Conservation (phyloP, 2,888 invertebrate species). For the Lithophane leautieri region DNA sequence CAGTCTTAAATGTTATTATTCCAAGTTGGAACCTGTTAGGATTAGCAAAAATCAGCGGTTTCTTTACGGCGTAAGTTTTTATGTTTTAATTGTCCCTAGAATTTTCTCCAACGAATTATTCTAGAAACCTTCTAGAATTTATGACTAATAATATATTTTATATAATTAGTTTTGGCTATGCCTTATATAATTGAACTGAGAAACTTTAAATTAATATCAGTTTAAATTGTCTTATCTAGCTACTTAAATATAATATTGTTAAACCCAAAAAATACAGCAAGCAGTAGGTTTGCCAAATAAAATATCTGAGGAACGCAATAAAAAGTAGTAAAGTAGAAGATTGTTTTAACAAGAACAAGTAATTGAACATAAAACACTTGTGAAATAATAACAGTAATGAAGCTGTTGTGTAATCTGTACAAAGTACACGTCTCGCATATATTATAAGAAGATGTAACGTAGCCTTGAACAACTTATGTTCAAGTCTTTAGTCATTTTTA, state of each 20-base stretch:
- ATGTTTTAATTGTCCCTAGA: slow-evolving; percentile 7
- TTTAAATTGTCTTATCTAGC: not conserved
- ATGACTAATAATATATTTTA: not conserved
- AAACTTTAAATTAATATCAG: too few relatives aligned
- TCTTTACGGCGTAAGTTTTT: slow-evolving; percentile 14
- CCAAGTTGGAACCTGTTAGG: slow-evolving; percentile 4
- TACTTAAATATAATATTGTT: too few relatives aligned
- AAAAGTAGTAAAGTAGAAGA: too few relatives aligned
- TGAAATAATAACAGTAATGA: slow-evolving; percentile 58
- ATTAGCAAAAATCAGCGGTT: slow-evolving; percentile 15
- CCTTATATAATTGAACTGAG: not conserved
- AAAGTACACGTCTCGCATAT: slow-evolving; percentile 51
- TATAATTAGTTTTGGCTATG: too few relatives aligned
- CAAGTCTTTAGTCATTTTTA: slow-evolving; percentile 39
- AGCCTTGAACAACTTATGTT: slow-evolving; percentile 54
- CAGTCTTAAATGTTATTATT: slow-evolving; percentile 26
- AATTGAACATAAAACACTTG: slow-evolving; percentile 48
- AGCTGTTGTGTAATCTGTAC: slow-evolving; percentile 52
- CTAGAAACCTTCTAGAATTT: not conserved
- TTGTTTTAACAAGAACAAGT: slow-evolving; percentile 19
- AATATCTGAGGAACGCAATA: slow-evolving; percentile 1
- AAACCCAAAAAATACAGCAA: too few relatives aligned
- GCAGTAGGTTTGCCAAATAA: not conserved
- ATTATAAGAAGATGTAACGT: slow-evolving; percentile 43
- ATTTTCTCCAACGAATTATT: not conserved